Conservation (phyloP, 2,797 vertebrate species). For the Aplochiton taeniatus region DNA sequence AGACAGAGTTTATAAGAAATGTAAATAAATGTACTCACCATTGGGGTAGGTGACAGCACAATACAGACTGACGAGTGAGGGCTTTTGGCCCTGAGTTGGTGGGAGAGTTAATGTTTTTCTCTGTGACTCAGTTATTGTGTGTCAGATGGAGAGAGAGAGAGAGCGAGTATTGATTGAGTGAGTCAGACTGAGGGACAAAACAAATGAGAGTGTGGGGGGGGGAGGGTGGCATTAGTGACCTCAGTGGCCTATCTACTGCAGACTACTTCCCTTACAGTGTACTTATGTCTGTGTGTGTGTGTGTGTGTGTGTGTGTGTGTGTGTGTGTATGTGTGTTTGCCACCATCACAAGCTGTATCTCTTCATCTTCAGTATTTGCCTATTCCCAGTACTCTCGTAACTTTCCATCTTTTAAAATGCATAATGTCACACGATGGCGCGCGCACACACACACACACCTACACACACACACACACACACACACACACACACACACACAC, state of each 20-base stretch:
- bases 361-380: conserved; percentile 71
- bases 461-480: conserved; percentile 11
- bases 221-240: no score
- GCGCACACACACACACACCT: conserved; percentile 1
- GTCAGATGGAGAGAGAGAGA: no score
- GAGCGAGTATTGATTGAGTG: no score
- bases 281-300: background rate
- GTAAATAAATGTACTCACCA: background rate
- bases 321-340: background rate
- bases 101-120: no score
- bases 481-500: conserved; percentile 6
- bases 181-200: no score
- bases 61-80: background rate
- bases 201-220: no score
- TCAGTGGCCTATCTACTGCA: no score
- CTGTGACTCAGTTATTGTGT: no score
- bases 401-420: conserved; percentile 36
- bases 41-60: background rate
- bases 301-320: conserved; percentile 5
- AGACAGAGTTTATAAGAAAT: background rate
- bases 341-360: background rate
- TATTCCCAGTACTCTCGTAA: conserved; percentile 54
- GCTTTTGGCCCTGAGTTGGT: background rate
- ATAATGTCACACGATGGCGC: background rate
- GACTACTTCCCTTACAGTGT: background rate